phyloP scores from a whole-genome alignment of 2,888 invertebrate species.

The Cantharis rustica region DNA sequence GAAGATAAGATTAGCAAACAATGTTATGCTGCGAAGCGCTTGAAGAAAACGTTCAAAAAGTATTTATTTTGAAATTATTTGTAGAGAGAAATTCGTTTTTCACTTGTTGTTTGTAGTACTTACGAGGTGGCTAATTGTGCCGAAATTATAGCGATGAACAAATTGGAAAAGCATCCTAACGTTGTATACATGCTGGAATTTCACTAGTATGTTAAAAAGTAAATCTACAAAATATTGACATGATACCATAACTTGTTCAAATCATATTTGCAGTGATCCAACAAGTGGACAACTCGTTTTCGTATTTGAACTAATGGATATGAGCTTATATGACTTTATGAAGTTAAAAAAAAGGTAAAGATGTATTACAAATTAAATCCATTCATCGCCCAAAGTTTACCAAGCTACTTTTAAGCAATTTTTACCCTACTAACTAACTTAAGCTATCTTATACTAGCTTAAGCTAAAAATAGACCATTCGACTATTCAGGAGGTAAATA shows the following conservation, averaged over 20 bases:
- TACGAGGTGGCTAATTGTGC: slow-evolving; percentile 59
- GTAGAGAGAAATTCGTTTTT: not conserved
- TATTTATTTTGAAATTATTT: slow-evolving; percentile 39
- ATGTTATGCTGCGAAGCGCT: slow-evolving; percentile 66
- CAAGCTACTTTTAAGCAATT: too few relatives aligned
- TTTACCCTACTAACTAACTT: too few relatives aligned
- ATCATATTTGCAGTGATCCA: slow-evolving; percentile 59
- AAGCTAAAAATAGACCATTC: too few relatives aligned
- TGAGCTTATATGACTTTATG: slow-evolving; percentile 70
- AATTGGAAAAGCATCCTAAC: slow-evolving; percentile 65
- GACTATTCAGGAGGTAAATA: too few relatives aligned
- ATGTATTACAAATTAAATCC: not conserved
- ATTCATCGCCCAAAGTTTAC: too few relatives aligned
- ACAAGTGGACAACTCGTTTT: slow-evolving; percentile 63
- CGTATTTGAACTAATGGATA: slow-evolving; percentile 72
- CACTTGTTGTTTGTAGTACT: slow-evolving; percentile 49
- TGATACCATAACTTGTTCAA: slow-evolving; percentile 19
- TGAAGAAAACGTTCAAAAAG: slow-evolving; percentile 66
- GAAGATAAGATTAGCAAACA: slow-evolving; percentile 61
- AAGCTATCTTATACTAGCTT: too few relatives aligned
- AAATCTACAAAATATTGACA: slow-evolving; percentile 22
- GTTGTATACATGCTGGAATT: slow-evolving; percentile 67
- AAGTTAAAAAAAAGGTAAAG: slow-evolving; percentile 58
- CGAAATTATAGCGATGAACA: slow-evolving; percentile 66
- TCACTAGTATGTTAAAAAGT: slow-evolving; percentile 61